Evolutionary conservation across 2,797 vertebrate species (phyloP).

Genomic region (Myripristis murdjan): DNA sequence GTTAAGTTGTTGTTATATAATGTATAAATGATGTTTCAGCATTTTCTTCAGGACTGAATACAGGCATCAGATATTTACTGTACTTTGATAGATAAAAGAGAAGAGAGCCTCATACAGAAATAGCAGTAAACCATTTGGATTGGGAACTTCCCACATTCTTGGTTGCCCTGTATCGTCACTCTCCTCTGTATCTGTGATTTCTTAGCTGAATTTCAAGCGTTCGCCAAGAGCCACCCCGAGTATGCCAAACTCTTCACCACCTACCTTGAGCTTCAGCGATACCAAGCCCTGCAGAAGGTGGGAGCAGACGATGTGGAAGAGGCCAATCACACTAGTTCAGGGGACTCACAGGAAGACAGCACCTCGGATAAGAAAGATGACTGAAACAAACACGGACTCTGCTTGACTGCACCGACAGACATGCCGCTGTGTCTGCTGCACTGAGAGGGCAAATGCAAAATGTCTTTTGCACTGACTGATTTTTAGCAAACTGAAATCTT

Average conservation of each 20-base stretch:
- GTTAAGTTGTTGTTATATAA: no score
- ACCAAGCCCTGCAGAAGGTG: constrained; percentile 87
- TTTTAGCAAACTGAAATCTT: constrained; percentile 34
- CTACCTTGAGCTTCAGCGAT: constrained; percentile 95
- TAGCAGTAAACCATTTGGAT: not conserved
- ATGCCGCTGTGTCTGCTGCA: constrained; percentile 21
- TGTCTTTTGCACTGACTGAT: constrained; percentile 1
- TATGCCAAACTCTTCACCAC: constrained; percentile 97
- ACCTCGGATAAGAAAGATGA: constrained; percentile 96
- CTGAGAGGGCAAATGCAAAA: constrained; percentile 24
- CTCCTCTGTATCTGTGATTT: constrained; percentile 16
- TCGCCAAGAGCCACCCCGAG: constrained; percentile 92
- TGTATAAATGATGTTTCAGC: no score
- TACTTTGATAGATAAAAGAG: not conserved
- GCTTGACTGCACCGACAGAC: constrained; percentile 15
- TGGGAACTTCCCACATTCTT: not conserved
- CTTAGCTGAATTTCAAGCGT: constrained; percentile 92
- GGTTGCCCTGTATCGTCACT: not conserved
- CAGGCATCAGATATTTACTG: not conserved
- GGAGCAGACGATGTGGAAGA: constrained; percentile 60
- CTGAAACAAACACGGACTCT: constrained; percentile 71
- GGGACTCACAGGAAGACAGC: constrained; percentile 79
- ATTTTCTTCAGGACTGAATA: not conserved
- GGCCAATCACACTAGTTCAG: constrained; percentile 66
- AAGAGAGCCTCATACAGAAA: not conserved